phyloP scores from a whole-genome alignment of 35 echinoderm and acorn worm species.

The Eucidaris tribuloides region DNA sequence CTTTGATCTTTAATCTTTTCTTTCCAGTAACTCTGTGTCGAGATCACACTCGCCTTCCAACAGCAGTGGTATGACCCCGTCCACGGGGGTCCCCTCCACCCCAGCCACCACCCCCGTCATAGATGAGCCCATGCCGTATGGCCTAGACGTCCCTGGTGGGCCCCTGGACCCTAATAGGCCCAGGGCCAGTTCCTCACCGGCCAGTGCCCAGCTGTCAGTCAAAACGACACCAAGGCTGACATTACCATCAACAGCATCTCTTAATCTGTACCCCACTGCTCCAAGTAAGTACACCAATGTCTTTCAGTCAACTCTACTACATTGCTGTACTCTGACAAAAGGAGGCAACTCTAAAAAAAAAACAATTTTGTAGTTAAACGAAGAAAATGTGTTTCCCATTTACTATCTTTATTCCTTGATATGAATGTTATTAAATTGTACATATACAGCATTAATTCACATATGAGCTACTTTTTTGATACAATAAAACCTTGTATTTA shows the following conservation, averaged over 20 bases:
- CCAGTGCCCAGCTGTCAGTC: constrained; percentile 58
- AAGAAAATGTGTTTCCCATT: too few relatives aligned
- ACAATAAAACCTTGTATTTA: too few relatives aligned
- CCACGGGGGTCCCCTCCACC: constrained; percentile 24
- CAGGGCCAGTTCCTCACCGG: constrained; percentile 68
- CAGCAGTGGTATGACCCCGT: constrained; percentile 1
- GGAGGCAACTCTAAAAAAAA: too few relatives aligned
- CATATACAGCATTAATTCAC: too few relatives aligned
- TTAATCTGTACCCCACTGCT: constrained; percentile 39
- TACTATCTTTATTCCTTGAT: too few relatives aligned
- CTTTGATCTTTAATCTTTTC: too few relatives aligned
- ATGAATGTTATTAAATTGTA: too few relatives aligned
- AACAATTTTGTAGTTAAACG: too few relatives aligned
- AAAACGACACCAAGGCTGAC: constrained; percentile 3
- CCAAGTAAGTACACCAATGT: constrained; percentile 70
- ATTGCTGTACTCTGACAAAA: too few relatives aligned
- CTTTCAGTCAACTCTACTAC: too few relatives aligned
- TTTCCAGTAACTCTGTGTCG: not conserved
- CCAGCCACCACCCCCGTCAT: constrained; percentile 15
- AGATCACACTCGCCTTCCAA: constrained; percentile 35
- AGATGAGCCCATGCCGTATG: constrained; percentile 16
- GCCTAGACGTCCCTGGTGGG: not conserved
- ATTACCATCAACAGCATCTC: not conserved
- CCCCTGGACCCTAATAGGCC: constrained; percentile 61
- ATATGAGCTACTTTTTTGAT: too few relatives aligned